Evolutionary conservation across 1,140 invertebrate species (phyloP), one percentile per base, ranked within the genome.

Genomic region (Camponotus vicinus): DNA sequence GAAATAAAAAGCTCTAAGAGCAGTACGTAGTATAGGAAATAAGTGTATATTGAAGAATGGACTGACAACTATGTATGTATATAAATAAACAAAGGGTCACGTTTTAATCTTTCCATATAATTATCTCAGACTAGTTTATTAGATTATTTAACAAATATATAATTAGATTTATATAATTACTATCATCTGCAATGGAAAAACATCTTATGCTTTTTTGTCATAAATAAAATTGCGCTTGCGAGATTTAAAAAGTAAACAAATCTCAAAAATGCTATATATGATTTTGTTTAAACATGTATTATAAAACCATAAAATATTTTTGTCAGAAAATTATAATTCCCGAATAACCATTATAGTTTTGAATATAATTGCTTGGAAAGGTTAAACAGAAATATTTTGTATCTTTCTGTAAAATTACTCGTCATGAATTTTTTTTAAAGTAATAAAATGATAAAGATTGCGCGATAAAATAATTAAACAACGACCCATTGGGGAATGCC

Each of bases 41-140:
- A 75, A 34, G n/a, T 83, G 32, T 27, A 71, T 61, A 15, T 59
- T 82, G 13, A 73, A 63, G 13, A 83, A 73, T 59, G 27, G 13
- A 83, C 55, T 63, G 27, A 73, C 13, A 13, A 83, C 2, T 70
- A 45, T 32, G 59, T 59, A 61, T 70, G 15, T 34, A 61, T 71
- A 61, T 73, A 63, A 73, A 75, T 59, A 80, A 21, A 52, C 21
- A 52, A 18, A 3, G 9, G 52, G 32, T 3, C 8, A n/a, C 8
- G 18, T 69, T 40, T 80, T 69, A 70, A 55, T 80, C 4, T 55
- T 13, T 69, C 27, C 42, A 18, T 18, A 7, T 15, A 5, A 80
- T 70, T 40, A 69, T 79, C 11, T 67, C 13, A 40, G 18, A 77
- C 3, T 11, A 8, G 11, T 37, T 18, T 4, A 52, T 52, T 52